These are phyloP conservation scores for Pogonophryne albipinna DNA, from an alignment of 2,797 vertebrate genomes.

Conservation along the genomic window DNA sequence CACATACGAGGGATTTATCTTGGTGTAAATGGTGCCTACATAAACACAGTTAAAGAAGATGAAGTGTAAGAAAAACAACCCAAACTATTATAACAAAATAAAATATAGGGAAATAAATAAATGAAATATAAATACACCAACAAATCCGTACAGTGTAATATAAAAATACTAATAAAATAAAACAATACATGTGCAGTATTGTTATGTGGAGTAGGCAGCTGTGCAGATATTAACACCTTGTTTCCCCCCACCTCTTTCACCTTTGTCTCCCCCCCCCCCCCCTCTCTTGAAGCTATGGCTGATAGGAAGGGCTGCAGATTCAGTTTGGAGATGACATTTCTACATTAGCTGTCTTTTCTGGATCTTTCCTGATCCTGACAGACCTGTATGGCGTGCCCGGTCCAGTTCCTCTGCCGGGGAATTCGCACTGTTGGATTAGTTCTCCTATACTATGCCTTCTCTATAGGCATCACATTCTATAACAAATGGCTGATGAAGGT, in stretches of 20 bases:
- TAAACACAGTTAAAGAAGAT: too few relatives aligned
- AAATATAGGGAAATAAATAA: too few relatives aligned
- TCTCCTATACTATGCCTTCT: constrained; percentile 92
- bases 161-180: too few relatives aligned
- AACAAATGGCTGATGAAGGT: constrained; percentile 97
- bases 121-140: too few relatives aligned
- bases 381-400: constrained; percentile 75
- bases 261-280: too few relatives aligned
- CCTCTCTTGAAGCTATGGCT: background rate
- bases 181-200: too few relatives aligned
- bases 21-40: too few relatives aligned
- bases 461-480: constrained; percentile 96
- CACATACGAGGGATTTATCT: too few relatives aligned
- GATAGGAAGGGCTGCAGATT: background rate
- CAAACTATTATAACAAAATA: too few relatives aligned
- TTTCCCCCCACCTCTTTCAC: background rate
- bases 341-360: constrained; percentile 36
- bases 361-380: constrained; percentile 9
- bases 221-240: background rate
- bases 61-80: too few relatives aligned
- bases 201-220: too few relatives aligned
- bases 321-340: constrained; percentile 26
- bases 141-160: too few relatives aligned
- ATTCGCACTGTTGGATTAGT: constrained; percentile 86
- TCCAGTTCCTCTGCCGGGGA: constrained; percentile 82